Evolutionary conservation across 2,113 vertebrate species (phyloP).

Genomic region (Delphinus delphis): DNA sequence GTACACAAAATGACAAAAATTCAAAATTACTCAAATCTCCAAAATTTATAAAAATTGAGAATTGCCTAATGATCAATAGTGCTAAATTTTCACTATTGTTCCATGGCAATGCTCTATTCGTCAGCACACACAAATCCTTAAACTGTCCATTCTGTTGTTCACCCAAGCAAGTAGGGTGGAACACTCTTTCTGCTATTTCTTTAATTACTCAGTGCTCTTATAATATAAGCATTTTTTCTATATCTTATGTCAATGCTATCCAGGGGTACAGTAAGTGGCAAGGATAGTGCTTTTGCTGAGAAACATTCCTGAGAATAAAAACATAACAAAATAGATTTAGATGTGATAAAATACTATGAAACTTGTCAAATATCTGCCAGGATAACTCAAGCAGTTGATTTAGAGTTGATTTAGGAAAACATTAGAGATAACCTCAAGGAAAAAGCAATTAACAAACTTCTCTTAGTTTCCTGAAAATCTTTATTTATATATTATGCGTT

Average conservation of each 20-base stretch:
- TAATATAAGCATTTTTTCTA: background rate
- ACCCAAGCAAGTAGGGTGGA: no score
- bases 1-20: background rate
- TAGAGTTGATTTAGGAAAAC: conserved; percentile 26
- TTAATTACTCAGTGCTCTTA: background rate
- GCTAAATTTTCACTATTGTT: background rate
- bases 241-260: background rate
- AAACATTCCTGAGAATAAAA: background rate
- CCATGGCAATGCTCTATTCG: accelerated
- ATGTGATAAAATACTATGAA: background rate
- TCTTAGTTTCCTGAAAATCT: background rate
- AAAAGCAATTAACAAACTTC: background rate
- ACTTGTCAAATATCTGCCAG: background rate
- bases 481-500: background rate
- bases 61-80: accelerated
- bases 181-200: background rate
- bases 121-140: background rate
- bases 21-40: background rate
- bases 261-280: background rate
- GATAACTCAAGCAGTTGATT: background rate
- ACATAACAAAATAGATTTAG: background rate
- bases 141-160: background rate
- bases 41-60: background rate
- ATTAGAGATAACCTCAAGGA: background rate
- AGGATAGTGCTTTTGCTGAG: background rate